Percentiles rank a stretch among this genome's conserved stretches.
phyloP scores from a whole-genome alignment of 1,140 invertebrate genomes.

The Micrasema minimum region DNA sequence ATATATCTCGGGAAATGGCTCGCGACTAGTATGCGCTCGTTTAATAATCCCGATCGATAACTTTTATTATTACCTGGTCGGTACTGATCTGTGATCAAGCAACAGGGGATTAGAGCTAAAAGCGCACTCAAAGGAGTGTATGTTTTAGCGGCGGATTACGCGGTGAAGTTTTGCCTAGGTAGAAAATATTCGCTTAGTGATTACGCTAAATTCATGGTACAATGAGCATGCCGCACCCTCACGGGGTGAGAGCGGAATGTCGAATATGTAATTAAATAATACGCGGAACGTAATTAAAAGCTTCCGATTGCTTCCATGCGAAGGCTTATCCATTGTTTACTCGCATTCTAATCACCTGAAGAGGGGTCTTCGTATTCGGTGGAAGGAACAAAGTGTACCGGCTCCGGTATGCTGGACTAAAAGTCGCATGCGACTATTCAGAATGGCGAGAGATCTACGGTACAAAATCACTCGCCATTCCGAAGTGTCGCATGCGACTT shows the following conservation, averaged over 20 bases:
- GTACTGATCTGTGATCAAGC: no score
- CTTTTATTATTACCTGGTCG: no score
- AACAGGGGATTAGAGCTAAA: no score
- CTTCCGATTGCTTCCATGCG: constrained; percentile 28
- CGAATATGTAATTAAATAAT: constrained; percentile 29
- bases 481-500: no score
- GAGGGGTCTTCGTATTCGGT: not conserved
- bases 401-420: no score
- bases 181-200: constrained; percentile 29
- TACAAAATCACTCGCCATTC: no score
- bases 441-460: no score
- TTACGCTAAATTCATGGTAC: constrained; percentile 23
- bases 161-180: not conserved
- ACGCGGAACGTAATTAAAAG: constrained; percentile 33
- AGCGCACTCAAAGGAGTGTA: no score
- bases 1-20: no score
- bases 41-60: no score
- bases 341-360: constrained; percentile 3
- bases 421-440: no score
- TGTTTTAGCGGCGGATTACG: not conserved
- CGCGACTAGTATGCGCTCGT: no score
- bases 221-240: not conserved
- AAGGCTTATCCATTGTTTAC: constrained; percentile 25
- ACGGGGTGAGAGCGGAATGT: not conserved
- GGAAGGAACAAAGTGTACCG: not conserved